Conservation (phyloP, 2,113 vertebrate species). For the Hirundichthys speculiger region DNA sequence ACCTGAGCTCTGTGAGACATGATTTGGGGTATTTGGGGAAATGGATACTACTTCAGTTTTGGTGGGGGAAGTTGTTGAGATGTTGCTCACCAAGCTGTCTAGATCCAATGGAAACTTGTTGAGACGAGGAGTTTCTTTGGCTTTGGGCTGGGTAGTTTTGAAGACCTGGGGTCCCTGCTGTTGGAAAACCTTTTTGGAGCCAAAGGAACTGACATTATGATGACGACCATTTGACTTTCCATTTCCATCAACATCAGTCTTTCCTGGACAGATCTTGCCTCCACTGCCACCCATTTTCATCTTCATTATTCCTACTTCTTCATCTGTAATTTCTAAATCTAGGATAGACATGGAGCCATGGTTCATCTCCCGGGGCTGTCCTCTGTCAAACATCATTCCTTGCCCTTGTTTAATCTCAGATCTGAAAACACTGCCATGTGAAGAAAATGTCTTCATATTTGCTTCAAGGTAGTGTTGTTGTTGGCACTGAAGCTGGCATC, state of each 20-base stretch:
- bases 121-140: conserved; percentile 71
- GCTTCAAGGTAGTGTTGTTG: conserved; percentile 40
- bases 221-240: conserved; percentile 59
- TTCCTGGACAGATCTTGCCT: conserved; percentile 51
- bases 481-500: conserved; percentile 20
- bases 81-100: conserved; percentile 67
- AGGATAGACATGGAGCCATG: conserved; percentile 79
- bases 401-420: conserved; percentile 66
- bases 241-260: conserved; percentile 55
- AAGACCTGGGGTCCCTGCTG: conserved; percentile 4
- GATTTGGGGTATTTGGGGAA: conserved; percentile 20
- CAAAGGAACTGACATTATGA: conserved; percentile 44
- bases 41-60: conserved; percentile 11
- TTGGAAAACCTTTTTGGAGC: conserved; percentile 45
- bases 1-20: conserved; percentile 19
- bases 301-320: conserved; percentile 32
- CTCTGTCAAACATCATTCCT: conserved; percentile 30
- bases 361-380: conserved; percentile 57
- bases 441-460: conserved; percentile 81
- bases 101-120: conserved; percentile 76
- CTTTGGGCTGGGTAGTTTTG: conserved; percentile 40
- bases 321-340: conserved; percentile 83
- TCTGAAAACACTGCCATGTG: conserved; percentile 80
- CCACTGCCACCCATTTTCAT: conserved; percentile 62
- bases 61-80: conserved; percentile 19